Base-by-base conservation (phyloP, 2,888 invertebrate species). In the Tetropium fuscum region DNA sequence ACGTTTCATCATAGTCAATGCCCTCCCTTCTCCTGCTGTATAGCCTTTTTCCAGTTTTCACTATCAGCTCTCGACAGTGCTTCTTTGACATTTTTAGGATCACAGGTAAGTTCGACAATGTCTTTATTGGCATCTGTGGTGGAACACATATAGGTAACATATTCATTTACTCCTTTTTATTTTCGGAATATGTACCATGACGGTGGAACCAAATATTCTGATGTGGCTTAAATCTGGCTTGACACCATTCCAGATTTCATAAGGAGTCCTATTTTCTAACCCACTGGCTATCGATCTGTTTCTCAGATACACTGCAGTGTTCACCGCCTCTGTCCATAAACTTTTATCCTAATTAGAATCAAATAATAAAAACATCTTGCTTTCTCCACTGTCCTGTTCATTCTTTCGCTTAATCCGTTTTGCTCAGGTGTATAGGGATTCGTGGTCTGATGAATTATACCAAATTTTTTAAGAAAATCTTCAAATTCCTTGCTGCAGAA, bases 161-260 rank as follows among this genome's bases (percentile, higher is more conserved):
- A n/a, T n/a, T n/a, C n/a, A n/a, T n/a, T n/a, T n/a, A n/a, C n/a
- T n/a, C 7, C 73, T 53, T 53, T 68, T 70, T 40, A 74, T 66
- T 61, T 75, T 72, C 0, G 75, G 74, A 13, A 77, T 57, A 56
- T 76, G 73, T 5, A 68, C 69, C 64, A 74, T 74, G 5, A 70
- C 73, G 40, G 66, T 38, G 10, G 66, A 66, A 8, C 80, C 80
- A 72, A 82, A 82, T 27, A 75, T 69, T 27, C 69, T 58, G n/a
- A 80, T 30, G 22, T 78, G 66, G 27, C 53, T 62, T 0, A 82
- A 20, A 58, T 76, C 61, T 8, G 77, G 76, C 63, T 75, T 78
- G 1, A 45, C 43, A 13, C 71, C 69, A 20, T 71, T 8, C 58
- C 60, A 64, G 6, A 51, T 20, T 53, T 64, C 54, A 32, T 19